These are phyloP conservation scores for Octomys mimax DNA, from an alignment of 2,797 vertebrate genomes.

Conservation along the genomic window DNA sequence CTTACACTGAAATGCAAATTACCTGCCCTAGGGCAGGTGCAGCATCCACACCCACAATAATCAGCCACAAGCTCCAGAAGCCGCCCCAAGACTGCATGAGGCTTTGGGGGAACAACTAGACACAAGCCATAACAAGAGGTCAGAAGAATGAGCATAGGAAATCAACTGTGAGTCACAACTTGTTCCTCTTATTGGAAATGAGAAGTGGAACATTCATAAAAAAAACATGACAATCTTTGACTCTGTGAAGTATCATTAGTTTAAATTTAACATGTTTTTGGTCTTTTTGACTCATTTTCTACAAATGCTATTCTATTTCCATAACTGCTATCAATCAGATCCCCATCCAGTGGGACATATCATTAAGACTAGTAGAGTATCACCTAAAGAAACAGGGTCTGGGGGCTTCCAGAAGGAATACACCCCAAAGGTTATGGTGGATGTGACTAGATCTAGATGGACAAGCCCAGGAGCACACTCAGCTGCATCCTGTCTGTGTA, in stretches of 20 bases:
- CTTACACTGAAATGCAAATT: too few relatives aligned
- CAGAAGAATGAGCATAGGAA: neutral
- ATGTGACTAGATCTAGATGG: neutral
- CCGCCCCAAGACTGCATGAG: too few relatives aligned
- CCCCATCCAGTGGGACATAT: neutral
- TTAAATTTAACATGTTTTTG: conserved; percentile 39
- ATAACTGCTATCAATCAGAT: neutral
- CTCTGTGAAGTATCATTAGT: neutral
- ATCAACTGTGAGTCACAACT: conserved; percentile 3
- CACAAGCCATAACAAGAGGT: neutral
- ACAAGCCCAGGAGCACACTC: neutral
- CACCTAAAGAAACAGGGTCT: neutral
- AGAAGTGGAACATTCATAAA: neutral
- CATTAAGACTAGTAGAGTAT: neutral
- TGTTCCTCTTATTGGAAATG: neutral
- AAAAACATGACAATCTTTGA: conserved; percentile 7
- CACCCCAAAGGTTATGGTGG: neutral
- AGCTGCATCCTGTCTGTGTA: accelerated
- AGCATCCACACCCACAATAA: too few relatives aligned
- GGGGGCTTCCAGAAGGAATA: neutral
- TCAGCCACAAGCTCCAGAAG: too few relatives aligned
- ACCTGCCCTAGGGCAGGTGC: too few relatives aligned
- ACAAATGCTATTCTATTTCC: neutral
- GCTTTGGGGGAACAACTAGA: too few relatives aligned
- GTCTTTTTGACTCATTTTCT: conserved; percentile 1